Evolutionary conservation across 2,888 invertebrate genomes (phyloP).

Genomic region (Dyspetes luteomarginatus): DNA sequence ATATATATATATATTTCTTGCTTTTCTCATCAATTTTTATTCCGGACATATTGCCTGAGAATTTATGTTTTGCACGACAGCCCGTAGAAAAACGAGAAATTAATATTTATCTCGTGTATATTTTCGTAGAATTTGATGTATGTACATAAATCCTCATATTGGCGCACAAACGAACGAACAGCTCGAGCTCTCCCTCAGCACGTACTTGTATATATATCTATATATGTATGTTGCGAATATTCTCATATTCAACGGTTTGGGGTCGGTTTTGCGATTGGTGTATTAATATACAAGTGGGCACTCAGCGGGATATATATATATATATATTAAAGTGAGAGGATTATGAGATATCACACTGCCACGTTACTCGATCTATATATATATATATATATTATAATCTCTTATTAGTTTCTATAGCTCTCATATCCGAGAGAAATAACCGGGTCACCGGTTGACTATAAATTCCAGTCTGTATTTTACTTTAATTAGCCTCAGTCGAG

Average conservation of each 20-base stretch:
- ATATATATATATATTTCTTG: too few relatives aligned
- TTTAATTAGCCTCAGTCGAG: slow-evolving; percentile 69
- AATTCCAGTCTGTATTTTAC: slow-evolving; percentile 66
- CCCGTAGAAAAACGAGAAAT: neutral
- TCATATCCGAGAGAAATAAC: slow-evolving; percentile 55
- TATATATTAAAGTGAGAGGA: neutral
- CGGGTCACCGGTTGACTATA: slow-evolving; percentile 67
- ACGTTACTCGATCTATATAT: too few relatives aligned
- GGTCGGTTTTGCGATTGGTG: slow-evolving; percentile 22
- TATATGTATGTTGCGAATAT: neutral
- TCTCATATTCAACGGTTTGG: slow-evolving; percentile 29
- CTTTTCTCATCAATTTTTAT: neutral
- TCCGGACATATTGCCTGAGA: neutral
- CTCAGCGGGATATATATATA: neutral
- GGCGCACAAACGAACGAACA: neutral
- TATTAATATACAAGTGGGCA: slow-evolving; percentile 37
- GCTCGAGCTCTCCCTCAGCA: neutral
- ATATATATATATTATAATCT: slow-evolving; percentile 46
- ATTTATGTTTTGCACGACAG: slow-evolving; percentile 38
- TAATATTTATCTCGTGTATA: slow-evolving; percentile 34
- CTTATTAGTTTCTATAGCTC: slow-evolving; percentile 40
- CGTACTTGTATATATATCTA: neutral
- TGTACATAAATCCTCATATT: slow-evolving; percentile 22
- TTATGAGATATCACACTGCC: slow-evolving; percentile 19
- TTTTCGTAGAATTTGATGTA: slow-evolving; percentile 30